phyloP scores from a whole-genome alignment of 2,113 vertebrate genomes.

The Pteronura brasiliensis region DNA sequence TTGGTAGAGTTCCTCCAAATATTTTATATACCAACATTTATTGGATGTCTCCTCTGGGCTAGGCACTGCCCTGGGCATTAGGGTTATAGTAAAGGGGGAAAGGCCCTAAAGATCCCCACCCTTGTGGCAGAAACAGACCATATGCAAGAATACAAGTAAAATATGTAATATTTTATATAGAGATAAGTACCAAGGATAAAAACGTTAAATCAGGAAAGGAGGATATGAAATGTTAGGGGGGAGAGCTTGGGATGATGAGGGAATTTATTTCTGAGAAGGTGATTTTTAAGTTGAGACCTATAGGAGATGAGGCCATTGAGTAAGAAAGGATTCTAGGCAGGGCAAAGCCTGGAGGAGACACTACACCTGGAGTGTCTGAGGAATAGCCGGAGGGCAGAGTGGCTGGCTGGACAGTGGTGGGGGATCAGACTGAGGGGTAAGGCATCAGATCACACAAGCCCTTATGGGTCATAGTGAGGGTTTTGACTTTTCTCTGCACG shows the following conservation, averaged over 20 bases:
- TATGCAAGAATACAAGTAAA: background rate
- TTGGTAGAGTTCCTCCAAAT: background rate
- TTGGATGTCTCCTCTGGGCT: background rate
- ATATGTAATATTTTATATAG: background rate
- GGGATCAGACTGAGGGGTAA: no score
- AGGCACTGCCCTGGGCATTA: background rate
- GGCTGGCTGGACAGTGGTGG: background rate
- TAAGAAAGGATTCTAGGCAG: background rate
- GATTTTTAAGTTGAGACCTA: background rate
- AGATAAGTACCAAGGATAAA: background rate
- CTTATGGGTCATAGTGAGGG: fast-evolving
- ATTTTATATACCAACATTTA: background rate
- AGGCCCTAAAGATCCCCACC: background rate
- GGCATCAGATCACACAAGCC: background rate
- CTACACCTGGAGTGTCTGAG: background rate
- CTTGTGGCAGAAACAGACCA: background rate
- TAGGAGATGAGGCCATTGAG: background rate
- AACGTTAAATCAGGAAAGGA: background rate
- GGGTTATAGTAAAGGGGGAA: background rate
- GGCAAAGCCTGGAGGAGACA: background rate
- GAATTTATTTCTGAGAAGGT: background rate
- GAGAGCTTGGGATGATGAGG: background rate
- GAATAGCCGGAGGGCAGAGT: background rate
- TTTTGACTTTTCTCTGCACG: background rate
- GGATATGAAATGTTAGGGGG: background rate